A percentile compares a stretch with the other conserved stretches of the same genome.
These are phyloP conservation scores for Rhopalosiphum nymphaeae DNA, from an alignment of 2,888 invertebrate species.

Conservation along the genomic window DNA sequence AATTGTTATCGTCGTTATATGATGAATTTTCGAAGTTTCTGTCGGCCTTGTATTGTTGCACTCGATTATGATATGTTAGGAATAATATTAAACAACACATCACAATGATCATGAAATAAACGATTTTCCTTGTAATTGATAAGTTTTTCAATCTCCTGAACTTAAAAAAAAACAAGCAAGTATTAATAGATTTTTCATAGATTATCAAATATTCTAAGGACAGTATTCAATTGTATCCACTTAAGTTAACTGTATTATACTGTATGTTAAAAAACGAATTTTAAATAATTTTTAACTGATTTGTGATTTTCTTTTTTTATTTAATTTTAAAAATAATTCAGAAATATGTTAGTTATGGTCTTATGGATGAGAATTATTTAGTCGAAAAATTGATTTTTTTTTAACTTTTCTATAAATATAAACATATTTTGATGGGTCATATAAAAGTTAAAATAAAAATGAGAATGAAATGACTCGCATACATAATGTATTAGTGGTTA, in stretches of 20 bases:
- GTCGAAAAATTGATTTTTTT: no score
- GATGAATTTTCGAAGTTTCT: neutral
- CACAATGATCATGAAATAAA: neutral
- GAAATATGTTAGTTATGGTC: no score
- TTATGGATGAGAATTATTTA: no score
- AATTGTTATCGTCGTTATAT: neutral
- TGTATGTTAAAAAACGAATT: neutral
- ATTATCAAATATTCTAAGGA: neutral
- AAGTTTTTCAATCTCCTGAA: neutral
- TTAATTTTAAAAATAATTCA: no score
- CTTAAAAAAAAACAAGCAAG: neutral
- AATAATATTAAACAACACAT: neutral
- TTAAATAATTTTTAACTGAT: no score
- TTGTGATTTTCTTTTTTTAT: no score
- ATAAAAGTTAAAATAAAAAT: no score
- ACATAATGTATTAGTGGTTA: no score
- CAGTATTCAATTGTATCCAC: neutral
- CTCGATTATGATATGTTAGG: neutral
- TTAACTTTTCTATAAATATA: no score
- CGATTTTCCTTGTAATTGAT: neutral
- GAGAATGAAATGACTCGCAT: no score
- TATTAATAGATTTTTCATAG: neutral
- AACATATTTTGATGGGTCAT: no score
- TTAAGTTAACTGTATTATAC: neutral
- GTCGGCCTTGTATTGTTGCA: neutral